Percentiles rank a stretch among this genome's conserved stretches.
Conservation (phyloP, 2,888 invertebrate species). For the Belgica antarctica region DNA sequence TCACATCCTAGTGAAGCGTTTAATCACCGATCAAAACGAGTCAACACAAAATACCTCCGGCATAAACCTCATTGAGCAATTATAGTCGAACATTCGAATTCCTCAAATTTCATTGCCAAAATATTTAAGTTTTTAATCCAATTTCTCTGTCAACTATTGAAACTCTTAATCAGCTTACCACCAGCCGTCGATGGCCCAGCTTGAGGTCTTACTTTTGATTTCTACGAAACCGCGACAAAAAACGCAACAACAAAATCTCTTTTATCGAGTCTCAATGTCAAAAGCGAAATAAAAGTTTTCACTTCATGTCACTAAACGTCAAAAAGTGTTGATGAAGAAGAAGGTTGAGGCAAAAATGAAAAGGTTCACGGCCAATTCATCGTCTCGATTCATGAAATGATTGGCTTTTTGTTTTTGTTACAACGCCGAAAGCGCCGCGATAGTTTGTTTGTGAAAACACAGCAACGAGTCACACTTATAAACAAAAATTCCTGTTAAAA, state of each 20-base stretch:
- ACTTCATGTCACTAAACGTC: conserved; percentile 32
- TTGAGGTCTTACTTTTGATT: conserved; percentile 26
- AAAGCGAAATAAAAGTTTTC: conserved; percentile 32
- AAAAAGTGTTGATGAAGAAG: conserved; percentile 6
- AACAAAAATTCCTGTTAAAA: conserved; percentile 5
- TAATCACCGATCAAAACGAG: neutral
- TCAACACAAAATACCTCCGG: too few relatives aligned
- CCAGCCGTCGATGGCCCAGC: conserved; percentile 23
- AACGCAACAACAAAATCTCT: too few relatives aligned
- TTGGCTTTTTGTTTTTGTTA: conserved; percentile 24
- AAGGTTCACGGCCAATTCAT: conserved; percentile 40
- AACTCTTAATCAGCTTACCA: conserved; percentile 42
- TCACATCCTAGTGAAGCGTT: neutral
- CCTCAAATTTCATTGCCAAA: conserved; percentile 31
- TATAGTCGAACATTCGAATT: neutral
- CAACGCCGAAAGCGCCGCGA: neutral
- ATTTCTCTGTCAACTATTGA: conserved; percentile 40
- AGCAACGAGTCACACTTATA: conserved; percentile 23
- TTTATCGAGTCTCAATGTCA: conserved; percentile 38
- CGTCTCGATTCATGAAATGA: neutral
- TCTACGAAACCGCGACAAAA: conserved; percentile 3
- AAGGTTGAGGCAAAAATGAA: neutral
- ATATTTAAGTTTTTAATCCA: conserved; percentile 39
- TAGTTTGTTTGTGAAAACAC: neutral
- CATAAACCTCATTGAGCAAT: conserved; percentile 1